Evolutionary conservation across 2,797 vertebrate genomes (phyloP), one percentile per base, ranked within the genome.

Genomic region (Sebastes dallii): DNA sequence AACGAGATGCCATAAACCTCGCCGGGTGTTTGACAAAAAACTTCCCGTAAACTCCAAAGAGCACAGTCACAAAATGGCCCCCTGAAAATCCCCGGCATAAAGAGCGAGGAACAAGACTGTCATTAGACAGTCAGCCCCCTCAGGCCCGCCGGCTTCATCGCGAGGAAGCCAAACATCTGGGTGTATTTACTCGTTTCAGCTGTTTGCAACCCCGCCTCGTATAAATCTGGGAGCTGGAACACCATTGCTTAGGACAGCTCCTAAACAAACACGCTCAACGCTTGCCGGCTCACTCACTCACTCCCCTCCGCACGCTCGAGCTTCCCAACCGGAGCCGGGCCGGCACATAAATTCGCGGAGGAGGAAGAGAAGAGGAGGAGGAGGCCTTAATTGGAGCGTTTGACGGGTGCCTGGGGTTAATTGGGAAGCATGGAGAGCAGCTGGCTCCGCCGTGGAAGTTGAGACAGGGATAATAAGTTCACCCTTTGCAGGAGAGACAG

Each of bases 391-490:
- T 94, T 94, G 91, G 90, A 90, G 88, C 81, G 24, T 88, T 91
- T 88, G 91, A 93, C 88, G 91, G 89, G 86, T 81, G 94, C 92
- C 92, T 87, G 88, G 90, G 93, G 94, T 95, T 95, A 95, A 95
- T 94, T 94, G 93, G 92, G 92, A 94, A 93, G 91, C 94, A 92
- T 90, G 89, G 89, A 90, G 90, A 95, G 93, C 94, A 95, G 92
- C 94, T 95, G 93, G 91, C 92, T 92, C 89, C 78, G 61, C 75
- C 5, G 66, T 86, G 87, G 92, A 92, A 93, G 91, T 91, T 87
- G 90, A 95, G 90, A 91, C 91, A 76, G 92, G 91, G 91, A 94
- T 95, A 94, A 95, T 95, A 94, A 94, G 93, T 94, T 94, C 94
- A 90, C 84, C 88, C 90, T 88, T 90, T 91, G 91, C 93, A 80